Evolutionary conservation across 2,113 vertebrate genomes (phyloP), one percentile per base, ranked within the genome.

Genomic region (Rhodinocichla rosea): DNA sequence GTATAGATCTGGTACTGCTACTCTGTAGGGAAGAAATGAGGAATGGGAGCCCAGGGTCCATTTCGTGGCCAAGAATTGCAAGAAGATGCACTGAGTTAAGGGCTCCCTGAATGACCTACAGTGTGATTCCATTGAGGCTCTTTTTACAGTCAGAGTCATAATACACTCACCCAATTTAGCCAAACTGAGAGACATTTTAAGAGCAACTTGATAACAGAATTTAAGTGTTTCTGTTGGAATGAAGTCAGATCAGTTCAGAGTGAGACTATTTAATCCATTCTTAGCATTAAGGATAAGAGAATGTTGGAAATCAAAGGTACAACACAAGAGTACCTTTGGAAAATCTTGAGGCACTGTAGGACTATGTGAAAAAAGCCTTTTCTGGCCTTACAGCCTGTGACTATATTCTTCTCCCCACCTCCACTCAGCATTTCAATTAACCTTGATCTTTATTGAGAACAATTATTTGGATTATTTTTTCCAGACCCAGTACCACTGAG

Each of bases 51-150:
- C 26, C n/a, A 56, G 6, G 30, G 44, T 47, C 26, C 15, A 9
- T 94, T 83, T 69, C 64, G 15, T 62, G 49, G 42, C 32, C 13
- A 57, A 37, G 35, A 82, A 19, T 16, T 76, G 12, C 39, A 49
- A 65, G 57, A n/a, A 45, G 16, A n/a, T 75, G 24, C 18, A 18
- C 3, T 0, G 0, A 2, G 28, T 18, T 37, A 85, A 79, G 28
- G 32, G 39, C 13, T 94, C 7, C 32, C 21, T 14, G 15, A 50
- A 45, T 53, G 17, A 56, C 12, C 5, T 2, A 1, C 9, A 47
- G 15, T 28, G 32, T 42, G 21, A 70, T 42, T 86, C 28, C 67
- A 87, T 9, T 39, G 17, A 70, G n/a, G 44, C 4, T 79, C 26
- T 50, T 76, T 76, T 78, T 60, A 27, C 24, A 44, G 49, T 80